Conservation (phyloP, 2,888 invertebrate species). For the Ennomos erosarius region DNA sequence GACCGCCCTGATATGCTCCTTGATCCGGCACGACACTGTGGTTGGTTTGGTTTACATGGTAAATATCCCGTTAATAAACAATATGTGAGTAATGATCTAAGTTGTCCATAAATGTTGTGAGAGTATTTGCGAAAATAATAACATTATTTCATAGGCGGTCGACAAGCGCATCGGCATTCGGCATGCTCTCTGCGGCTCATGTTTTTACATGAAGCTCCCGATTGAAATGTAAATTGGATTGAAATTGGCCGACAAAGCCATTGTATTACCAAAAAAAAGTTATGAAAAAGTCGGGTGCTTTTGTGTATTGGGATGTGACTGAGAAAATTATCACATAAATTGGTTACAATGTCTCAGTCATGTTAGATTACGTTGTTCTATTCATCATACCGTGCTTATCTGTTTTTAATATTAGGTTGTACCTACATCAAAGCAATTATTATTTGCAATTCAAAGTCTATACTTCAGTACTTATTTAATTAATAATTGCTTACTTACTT, state of each 20-base stretch:
- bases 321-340: constrained; percentile 54
- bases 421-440: constrained; percentile 10
- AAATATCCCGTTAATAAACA: too few species aligned
- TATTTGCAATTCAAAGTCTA: too few species aligned
- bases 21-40: too few species aligned
- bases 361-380: constrained; percentile 4
- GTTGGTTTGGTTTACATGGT: too few species aligned
- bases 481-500: too few species aligned
- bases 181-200: constrained; percentile 65
- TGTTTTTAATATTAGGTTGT: constrained; percentile 24
- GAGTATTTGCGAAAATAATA: constrained; percentile 38
- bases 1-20: too few species aligned
- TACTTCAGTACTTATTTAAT: too few species aligned
- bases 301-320: constrained; percentile 58
- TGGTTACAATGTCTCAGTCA: constrained; percentile 36
- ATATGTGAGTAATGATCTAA: too few species aligned
- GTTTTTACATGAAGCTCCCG: constrained; percentile 76
- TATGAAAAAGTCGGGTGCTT: constrained; percentile 57
- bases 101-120: constrained; percentile 43
- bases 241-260: constrained; percentile 75
- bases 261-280: constrained; percentile 60
- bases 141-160: constrained; percentile 72
- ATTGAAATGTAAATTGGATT: constrained; percentile 80
- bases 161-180: constrained; percentile 46
- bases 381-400: constrained; percentile 12